Conservation (phyloP, 2,888 invertebrate species). For the Lagria hirta region DNA sequence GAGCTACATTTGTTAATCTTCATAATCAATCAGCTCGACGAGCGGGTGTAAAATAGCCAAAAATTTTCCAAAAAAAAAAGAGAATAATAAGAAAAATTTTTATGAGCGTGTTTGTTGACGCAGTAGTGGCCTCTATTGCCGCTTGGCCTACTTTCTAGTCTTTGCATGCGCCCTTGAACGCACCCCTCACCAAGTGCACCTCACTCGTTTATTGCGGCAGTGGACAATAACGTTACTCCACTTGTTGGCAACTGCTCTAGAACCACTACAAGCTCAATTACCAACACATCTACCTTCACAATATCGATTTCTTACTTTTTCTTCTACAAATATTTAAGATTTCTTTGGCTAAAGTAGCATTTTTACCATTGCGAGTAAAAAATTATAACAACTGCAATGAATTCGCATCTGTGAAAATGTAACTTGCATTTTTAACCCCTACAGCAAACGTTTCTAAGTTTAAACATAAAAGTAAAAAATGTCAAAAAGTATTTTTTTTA, state of each 20-base stretch:
- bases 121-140: slow-evolving; percentile 37
- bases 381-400: too few relatives aligned
- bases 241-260: slow-evolving; percentile 49
- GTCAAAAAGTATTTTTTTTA: too few relatives aligned
- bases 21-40: slow-evolving; percentile 35
- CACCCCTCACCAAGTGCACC: slow-evolving; percentile 44
- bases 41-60: slow-evolving; percentile 30
- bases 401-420: too few relatives aligned
- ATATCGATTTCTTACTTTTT: too few relatives aligned
- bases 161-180: slow-evolving; percentile 41
- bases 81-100: slow-evolving; percentile 13
- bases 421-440: too few relatives aligned
- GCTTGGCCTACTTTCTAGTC: slow-evolving; percentile 44
- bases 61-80: slow-evolving; percentile 15
- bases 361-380: too few relatives aligned
- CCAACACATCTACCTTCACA: too few relatives aligned
- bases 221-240: slow-evolving; percentile 53
- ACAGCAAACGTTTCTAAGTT: too few relatives aligned
- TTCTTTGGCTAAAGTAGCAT: too few relatives aligned
- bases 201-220: slow-evolving; percentile 50
- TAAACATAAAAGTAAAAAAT: too few relatives aligned
- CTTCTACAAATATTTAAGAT: too few relatives aligned
- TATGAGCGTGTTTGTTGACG: slow-evolving; percentile 28
- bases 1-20: slow-evolving; percentile 52
- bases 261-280: too few relatives aligned